Evolutionary conservation across 2,888 invertebrate genomes (phyloP).

Genomic region (Omphaloscelis lunosa): DNA sequence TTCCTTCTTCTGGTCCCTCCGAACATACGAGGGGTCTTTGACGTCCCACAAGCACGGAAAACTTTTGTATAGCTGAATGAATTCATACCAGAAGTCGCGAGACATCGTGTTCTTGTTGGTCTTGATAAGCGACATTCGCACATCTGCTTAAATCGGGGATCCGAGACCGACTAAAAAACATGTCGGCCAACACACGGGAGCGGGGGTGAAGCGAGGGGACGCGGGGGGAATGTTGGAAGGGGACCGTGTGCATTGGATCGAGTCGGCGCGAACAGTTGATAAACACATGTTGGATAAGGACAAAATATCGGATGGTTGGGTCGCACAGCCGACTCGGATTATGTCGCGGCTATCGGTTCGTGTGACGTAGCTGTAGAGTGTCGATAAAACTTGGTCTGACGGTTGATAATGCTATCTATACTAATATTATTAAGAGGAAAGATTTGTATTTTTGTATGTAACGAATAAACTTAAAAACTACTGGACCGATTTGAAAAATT

Average conservation of each 20-base stretch:
- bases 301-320: slow-evolving; percentile 44
- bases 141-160: slow-evolving; percentile 44
- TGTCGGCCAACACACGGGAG: slow-evolving; percentile 46
- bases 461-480: too few relatives aligned
- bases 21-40: slow-evolving; percentile 40
- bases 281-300: slow-evolving; percentile 37
- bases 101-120: slow-evolving; percentile 30
- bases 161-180: slow-evolving; percentile 45
- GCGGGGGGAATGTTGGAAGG: slow-evolving; percentile 20
- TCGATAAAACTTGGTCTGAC: slow-evolving; percentile 18
- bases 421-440: too few relatives aligned
- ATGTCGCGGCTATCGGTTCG: slow-evolving; percentile 28
- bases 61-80: slow-evolving; percentile 51
- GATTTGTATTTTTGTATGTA: too few relatives aligned
- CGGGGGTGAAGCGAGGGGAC: slow-evolving; percentile 1
- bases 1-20: slow-evolving; percentile 34
- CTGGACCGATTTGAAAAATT: too few relatives aligned
- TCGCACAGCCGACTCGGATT: slow-evolving; percentile 31
- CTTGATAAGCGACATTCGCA: slow-evolving; percentile 23
- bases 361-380: slow-evolving; percentile 7
- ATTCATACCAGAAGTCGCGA: slow-evolving; percentile 57
- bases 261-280: slow-evolving; percentile 26
- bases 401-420: slow-evolving; percentile 21
- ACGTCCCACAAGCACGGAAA: slow-evolving; percentile 52
- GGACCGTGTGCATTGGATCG: slow-evolving; percentile 29